Base-by-base conservation (phyloP, 2,113 vertebrate genomes). In the Etia nguti region DNA sequence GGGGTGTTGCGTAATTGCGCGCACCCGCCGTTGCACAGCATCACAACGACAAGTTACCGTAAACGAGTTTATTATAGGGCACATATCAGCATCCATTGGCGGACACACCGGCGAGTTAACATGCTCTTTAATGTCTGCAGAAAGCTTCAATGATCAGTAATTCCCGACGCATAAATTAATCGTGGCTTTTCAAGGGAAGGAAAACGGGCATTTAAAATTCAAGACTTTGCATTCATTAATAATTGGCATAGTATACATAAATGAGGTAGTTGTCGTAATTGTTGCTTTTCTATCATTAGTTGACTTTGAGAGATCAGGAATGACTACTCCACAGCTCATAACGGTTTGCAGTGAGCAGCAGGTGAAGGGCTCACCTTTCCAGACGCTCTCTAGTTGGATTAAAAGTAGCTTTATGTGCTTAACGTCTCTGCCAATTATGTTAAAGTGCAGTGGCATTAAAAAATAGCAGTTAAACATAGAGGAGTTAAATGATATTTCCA, bases 1-100 rank as follows among this genome's bases (percentile, higher is more conserved):
- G 86, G 89, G 89, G 84, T 68, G 89, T 95, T 95, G 91, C 93
- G 93, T 94, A 95, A 96, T 93, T 80, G 92, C 90, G 92, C 93
- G 92, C 89, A 22, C 55, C 18, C 84, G 88, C 59, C 9, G 85
- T 65, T 50, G 81, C 24, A 54, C 87, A 82, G 86, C 90, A 88
- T 93, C 90, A 43, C 88, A 55, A 18, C 29, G 1, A 60, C 41
- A 56, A 82, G 55, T 80, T 79, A 52, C 24, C 59, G 82, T 48
- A 46, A 73, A 50, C n/a, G 79, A 41, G 54, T 86, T 85, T 46
- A 80, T 50, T 22, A 38, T 4, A 31, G 86, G 80, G 62, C 87
- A 73, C 36, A 7, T 2, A 16, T 24, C 20, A 8, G 80, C 65
- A 31, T 62, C 82, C 81, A 38, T 60, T 41, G 24, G 26, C 77